Conservation (phyloP, 2,113 vertebrate genomes). For the Uropsilus gracilis region DNA sequence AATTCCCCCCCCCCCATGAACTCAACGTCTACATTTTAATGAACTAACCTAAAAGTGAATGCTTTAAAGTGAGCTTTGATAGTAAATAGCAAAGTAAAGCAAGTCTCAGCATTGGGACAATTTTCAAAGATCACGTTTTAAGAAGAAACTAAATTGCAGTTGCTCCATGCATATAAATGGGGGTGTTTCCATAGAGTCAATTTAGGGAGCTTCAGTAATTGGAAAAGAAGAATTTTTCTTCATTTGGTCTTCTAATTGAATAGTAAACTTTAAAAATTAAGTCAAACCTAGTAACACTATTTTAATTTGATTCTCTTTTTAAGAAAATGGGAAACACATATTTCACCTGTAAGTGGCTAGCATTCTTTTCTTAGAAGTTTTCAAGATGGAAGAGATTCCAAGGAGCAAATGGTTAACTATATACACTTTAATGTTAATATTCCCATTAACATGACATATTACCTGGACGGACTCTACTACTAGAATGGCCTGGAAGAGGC, state of each 20-base stretch:
- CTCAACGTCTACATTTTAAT: constrained; percentile 31
- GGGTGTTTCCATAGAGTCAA: constrained; percentile 36
- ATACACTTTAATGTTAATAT: background rate
- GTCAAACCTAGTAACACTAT: constrained; percentile 43
- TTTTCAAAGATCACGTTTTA: constrained; percentile 69
- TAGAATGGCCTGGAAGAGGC: background rate
- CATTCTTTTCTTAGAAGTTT: background rate
- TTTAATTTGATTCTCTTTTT: constrained; percentile 6
- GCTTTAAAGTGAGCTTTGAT: constrained; percentile 44
- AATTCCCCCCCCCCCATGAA: background rate
- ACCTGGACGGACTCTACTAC: background rate
- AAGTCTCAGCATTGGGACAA: constrained; percentile 25
- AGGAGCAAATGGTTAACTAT: background rate
- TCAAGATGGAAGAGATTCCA: background rate
- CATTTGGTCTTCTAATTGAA: constrained; percentile 48
- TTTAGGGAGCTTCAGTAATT: constrained; percentile 40
- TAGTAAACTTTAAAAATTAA: constrained; percentile 61
- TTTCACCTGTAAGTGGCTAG: background rate
- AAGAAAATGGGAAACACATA: background rate
- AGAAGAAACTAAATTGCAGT: constrained; percentile 36
- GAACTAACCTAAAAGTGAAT: constrained; percentile 51
- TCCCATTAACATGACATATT: too few relatives aligned
- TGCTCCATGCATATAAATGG: constrained; percentile 15
- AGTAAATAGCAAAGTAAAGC: constrained; percentile 32
- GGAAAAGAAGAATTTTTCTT: constrained; percentile 56